Evolutionary conservation across 1,140 invertebrate genomes (phyloP).

Genomic region (Eufriesea mexicana): DNA sequence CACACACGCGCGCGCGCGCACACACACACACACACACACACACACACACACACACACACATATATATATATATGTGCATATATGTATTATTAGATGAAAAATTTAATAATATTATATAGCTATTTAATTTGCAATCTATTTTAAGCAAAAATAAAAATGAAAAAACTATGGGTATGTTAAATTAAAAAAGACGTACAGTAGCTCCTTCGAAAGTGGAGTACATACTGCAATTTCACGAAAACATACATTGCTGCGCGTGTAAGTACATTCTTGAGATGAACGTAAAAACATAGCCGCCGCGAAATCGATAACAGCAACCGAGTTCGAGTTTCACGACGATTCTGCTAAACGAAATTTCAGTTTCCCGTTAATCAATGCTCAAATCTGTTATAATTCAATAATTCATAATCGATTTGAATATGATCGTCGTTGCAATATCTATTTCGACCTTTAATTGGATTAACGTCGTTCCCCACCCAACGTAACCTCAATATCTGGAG

Average conservation of each 20-base stretch:
- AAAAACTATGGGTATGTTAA: not conserved
- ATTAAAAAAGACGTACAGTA: not conserved
- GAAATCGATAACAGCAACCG: conserved; percentile 39
- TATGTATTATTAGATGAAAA: not conserved
- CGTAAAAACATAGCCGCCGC: conserved; percentile 34
- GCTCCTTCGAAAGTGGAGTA: not conserved
- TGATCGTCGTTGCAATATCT: conserved; percentile 1
- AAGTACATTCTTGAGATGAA: conserved; percentile 35
- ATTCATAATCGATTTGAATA: conserved; percentile 17
- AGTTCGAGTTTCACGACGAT: conserved; percentile 4
- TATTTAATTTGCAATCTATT: not conserved
- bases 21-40: too few species aligned
- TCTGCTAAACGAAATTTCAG: conserved; percentile 22
- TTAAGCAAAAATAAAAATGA: not conserved
- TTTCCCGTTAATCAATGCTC: conserved; percentile 24
- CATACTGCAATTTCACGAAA: conserved; percentile 22
- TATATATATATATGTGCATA: not conserved
- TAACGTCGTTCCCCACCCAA: not conserved
- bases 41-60: too few species aligned
- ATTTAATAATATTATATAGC: not conserved
- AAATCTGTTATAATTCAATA: conserved; percentile 18
- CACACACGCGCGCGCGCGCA: too few species aligned
- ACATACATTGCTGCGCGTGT: conserved; percentile 32
- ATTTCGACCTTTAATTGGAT: conserved; percentile 10
- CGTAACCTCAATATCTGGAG: not conserved